These are phyloP conservation scores for Cryptotis parvus DNA, from an alignment of 2,113 vertebrate species.

Conservation along the genomic window DNA sequence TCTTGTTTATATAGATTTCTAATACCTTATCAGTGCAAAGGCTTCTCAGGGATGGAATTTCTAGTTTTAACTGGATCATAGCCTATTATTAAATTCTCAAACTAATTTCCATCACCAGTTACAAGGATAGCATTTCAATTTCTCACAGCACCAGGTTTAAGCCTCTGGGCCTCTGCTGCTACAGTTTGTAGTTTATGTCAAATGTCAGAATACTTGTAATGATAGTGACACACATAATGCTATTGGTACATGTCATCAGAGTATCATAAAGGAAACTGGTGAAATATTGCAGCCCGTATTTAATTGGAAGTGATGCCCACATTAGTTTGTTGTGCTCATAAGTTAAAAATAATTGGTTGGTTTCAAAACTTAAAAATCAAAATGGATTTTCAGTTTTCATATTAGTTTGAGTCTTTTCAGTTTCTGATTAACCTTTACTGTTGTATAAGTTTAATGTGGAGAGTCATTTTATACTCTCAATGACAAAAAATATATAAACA, in stretches of 20 bases:
- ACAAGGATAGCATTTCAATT: slow-evolving; percentile 14
- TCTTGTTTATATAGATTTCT: slow-evolving; percentile 25
- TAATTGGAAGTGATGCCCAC: neutral
- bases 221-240: neutral
- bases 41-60: neutral
- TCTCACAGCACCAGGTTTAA: slow-evolving; percentile 34
- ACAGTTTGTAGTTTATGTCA: slow-evolving; percentile 8
- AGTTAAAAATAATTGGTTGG: slow-evolving; percentile 37
- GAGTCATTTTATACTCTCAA: slow-evolving; percentile 11
- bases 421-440: slow-evolving; percentile 55
- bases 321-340: neutral
- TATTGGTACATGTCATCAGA: too few relatives aligned
- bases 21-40: neutral
- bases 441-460: slow-evolving; percentile 22
- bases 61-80: slow-evolving; percentile 4
- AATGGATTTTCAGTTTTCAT: slow-evolving; percentile 5
- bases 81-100: slow-evolving; percentile 21
- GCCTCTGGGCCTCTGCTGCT: neutral
- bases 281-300: slow-evolving; percentile 8
- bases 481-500: neutral
- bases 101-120: slow-evolving; percentile 20
- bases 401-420: slow-evolving; percentile 37
- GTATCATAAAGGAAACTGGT: neutral
- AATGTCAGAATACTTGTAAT: slow-evolving; percentile 46
- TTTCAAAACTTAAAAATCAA: slow-evolving; percentile 33